phyloP scores from a whole-genome alignment of 2,113 vertebrate species.

The Crotophaga sulcirostris region DNA sequence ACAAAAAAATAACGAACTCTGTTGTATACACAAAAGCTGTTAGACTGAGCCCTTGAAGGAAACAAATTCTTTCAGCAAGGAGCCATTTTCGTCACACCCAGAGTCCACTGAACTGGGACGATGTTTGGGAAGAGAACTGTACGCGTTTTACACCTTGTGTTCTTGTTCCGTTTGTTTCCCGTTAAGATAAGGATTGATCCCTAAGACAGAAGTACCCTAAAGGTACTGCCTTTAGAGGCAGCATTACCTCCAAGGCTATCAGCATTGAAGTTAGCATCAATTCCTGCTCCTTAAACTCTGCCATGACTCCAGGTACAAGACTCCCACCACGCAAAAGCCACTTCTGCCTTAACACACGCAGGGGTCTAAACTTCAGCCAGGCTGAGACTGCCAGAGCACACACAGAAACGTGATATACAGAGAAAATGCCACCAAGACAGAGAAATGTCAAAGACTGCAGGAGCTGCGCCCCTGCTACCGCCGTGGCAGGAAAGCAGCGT shows the following conservation, averaged over 20 bases:
- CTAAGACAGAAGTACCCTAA: not conserved
- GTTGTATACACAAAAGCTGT: not conserved
- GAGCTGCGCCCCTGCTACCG: not conserved
- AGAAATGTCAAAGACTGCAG: not conserved
- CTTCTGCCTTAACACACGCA: not conserved
- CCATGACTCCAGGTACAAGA: not conserved
- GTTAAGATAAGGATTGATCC: not conserved
- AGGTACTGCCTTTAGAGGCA: not conserved
- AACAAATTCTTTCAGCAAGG: not conserved
- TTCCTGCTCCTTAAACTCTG: not conserved
- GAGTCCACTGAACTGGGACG: not conserved
- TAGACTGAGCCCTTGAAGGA: not conserved
- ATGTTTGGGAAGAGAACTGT: not conserved
- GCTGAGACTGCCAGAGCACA: not conserved
- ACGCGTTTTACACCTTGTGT: not conserved
- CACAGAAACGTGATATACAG: not conserved
- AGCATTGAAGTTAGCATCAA: fast-evolving
- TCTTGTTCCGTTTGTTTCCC: not conserved
- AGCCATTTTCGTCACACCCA: not conserved
- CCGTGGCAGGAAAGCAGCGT: not conserved
- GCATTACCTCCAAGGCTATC: not conserved
- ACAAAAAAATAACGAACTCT: not conserved
- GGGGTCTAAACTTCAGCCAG: not conserved
- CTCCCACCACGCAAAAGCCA: not conserved
- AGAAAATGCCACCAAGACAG: not conserved